A percentile compares a stretch with the other conserved stretches of the same genome.
phyloP scores from a whole-genome alignment of 2,888 invertebrate genomes.

The Tryphoninae sp. region DNA sequence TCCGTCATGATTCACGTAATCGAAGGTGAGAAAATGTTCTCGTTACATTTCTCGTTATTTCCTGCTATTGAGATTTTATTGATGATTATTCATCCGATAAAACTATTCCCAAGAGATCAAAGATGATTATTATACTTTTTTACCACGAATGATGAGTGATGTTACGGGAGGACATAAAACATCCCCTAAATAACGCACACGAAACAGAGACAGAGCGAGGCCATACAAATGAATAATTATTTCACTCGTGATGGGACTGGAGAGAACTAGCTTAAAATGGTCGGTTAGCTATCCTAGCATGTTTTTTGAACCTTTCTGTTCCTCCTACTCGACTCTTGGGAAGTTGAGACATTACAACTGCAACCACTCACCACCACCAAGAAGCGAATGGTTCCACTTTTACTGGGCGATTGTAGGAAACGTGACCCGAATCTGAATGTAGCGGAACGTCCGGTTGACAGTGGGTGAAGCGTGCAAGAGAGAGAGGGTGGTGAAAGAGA shows the following conservation, averaged over 20 bases:
- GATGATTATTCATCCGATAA: neutral
- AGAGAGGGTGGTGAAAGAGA: slow-evolving; percentile 23
- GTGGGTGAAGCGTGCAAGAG: slow-evolving; percentile 9
- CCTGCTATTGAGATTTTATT: neutral
- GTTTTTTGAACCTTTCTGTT: neutral
- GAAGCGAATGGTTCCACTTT: slow-evolving; percentile 54
- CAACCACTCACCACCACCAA: slow-evolving; percentile 16
- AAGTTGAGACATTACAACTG: neutral
- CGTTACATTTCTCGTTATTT: neutral
- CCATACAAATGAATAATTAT: slow-evolving; percentile 21
- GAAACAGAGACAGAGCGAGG: slow-evolving; percentile 35
- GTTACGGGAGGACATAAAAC: slow-evolving; percentile 19
- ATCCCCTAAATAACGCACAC: slow-evolving; percentile 5
- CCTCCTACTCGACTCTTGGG: neutral
- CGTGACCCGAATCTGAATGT: slow-evolving; percentile 59
- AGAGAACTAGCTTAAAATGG: slow-evolving; percentile 43
- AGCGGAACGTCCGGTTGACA: slow-evolving; percentile 48
- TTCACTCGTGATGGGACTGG: slow-evolving; percentile 11
- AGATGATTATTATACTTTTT: slow-evolving; percentile 4
- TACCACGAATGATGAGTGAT: neutral
- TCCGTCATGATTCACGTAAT: slow-evolving; percentile 74
- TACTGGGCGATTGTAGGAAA: slow-evolving; percentile 53
- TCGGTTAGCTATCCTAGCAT: slow-evolving; percentile 33
- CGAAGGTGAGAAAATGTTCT: slow-evolving; percentile 67
- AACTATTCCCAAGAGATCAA: no score